These are phyloP conservation scores for Triplophysa siluroides DNA, from an alignment of 2,113 vertebrate species.

Conservation along the genomic window DNA sequence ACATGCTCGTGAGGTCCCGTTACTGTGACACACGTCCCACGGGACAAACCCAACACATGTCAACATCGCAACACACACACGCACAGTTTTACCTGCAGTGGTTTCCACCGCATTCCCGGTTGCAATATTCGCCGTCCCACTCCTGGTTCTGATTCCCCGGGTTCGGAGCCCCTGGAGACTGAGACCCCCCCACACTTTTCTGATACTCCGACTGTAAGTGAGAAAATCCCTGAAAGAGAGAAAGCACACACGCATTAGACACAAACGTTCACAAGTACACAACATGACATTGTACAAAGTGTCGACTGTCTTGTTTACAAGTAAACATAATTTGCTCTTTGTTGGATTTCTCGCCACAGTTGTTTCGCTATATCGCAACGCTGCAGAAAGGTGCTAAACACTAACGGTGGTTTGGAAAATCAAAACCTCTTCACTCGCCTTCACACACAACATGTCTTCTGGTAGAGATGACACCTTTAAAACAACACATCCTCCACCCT, in stretches of 20 bases:
- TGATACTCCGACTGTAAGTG: conserved; percentile 93
- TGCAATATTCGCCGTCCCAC: conserved; percentile 94
- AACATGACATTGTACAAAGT: not conserved
- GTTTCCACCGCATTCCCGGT: conserved; percentile 92
- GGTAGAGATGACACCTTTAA: conserved; percentile 50
- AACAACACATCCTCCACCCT: conserved; percentile 46
- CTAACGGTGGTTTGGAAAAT: conserved; percentile 32
- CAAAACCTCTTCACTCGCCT: conserved; percentile 38
- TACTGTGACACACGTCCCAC: not conserved
- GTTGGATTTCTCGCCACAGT: not conserved
- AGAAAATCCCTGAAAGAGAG: conserved; percentile 83
- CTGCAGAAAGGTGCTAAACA: conserved; percentile 42
- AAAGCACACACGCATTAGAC: not conserved
- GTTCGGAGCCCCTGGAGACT: conserved; percentile 88
- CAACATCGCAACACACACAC: not conserved
- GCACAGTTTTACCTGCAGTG: conserved; percentile 85
- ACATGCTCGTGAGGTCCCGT: not conserved
- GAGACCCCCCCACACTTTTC: conserved; percentile 86
- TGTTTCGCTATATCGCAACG: conserved; percentile 17
- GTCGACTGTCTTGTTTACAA: too few species aligned
- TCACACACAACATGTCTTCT: conserved; percentile 48
- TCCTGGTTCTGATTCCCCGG: conserved; percentile 82
- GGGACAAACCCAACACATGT: not conserved
- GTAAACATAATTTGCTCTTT: conserved; percentile 9
- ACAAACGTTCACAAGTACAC: not conserved